phyloP scores from a whole-genome alignment of 2,888 invertebrate genomes.

The Callinectes sapidus region DNA sequence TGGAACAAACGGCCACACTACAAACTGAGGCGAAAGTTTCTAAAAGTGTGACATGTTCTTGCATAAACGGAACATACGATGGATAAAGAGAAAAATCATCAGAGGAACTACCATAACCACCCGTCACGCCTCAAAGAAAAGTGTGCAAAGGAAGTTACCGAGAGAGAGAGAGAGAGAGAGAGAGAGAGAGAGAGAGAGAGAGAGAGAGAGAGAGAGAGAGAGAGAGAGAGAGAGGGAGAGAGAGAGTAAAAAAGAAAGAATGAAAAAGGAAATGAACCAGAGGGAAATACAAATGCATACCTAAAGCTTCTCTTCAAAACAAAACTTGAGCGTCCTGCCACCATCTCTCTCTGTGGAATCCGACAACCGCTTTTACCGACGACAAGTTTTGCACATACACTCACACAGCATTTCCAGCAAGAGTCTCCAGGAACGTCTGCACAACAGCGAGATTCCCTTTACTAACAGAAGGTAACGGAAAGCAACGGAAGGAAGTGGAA shows the following conservation, averaged over 20 bases:
- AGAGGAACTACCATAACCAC: too few relatives aligned
- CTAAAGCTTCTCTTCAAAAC: neutral
- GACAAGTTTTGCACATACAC: neutral
- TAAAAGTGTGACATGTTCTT: too few relatives aligned
- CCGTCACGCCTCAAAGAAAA: neutral
- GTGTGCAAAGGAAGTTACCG: too few relatives aligned
- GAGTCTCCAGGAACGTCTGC: neutral
- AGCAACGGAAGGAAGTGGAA: neutral
- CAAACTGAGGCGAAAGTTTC: too few relatives aligned
- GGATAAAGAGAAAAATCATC: too few relatives aligned
- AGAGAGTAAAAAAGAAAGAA: too few relatives aligned
- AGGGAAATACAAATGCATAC: neutral
- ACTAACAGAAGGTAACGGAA: neutral
- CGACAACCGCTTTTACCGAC: neutral
- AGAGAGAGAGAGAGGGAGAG: too few relatives aligned
- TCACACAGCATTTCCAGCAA: neutral
- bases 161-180: too few relatives aligned
- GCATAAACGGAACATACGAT: too few relatives aligned
- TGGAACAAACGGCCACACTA: too few relatives aligned
- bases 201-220: too few relatives aligned
- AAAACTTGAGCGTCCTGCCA: neutral
- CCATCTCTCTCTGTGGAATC: neutral
- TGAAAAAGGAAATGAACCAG: neutral
- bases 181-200: too few relatives aligned
- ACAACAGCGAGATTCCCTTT: neutral